These are phyloP conservation scores for Zaprionus lachaisei DNA, from an alignment of 1,140 invertebrate species.

Conservation along the genomic window DNA sequence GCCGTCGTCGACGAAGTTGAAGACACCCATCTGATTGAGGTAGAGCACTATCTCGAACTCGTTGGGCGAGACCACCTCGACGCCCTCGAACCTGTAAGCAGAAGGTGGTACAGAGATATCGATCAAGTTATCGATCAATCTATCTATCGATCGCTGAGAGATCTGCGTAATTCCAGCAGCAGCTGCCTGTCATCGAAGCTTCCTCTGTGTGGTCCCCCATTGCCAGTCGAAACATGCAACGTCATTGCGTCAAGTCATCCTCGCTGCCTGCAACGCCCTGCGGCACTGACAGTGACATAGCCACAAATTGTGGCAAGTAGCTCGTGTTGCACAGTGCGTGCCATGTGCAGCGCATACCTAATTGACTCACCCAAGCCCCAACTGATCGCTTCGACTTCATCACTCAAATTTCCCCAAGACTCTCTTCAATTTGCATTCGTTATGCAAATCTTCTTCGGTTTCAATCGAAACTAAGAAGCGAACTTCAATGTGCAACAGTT, in stretches of 20 bases:
- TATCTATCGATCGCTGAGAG: not conserved
- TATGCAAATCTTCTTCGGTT: not conserved
- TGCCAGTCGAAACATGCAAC: slow-evolving; percentile 52
- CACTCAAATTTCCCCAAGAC: not conserved
- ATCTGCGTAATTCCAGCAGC: slow-evolving; percentile 55
- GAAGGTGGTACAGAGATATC: not conserved
- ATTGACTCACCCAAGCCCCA: not conserved
- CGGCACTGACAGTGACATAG: slow-evolving; percentile 2
- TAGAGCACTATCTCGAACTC: slow-evolving; percentile 98
- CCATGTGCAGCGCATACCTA: not conserved
- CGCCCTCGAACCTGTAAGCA: slow-evolving; percentile 89
- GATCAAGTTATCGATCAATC: not conserved
- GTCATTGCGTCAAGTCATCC: slow-evolving; percentile 66
- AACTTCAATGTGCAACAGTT: not conserved
- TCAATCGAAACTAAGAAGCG: not conserved
- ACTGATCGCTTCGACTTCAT: not conserved
- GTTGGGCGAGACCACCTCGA: slow-evolving; percentile 94
- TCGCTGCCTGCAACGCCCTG: slow-evolving; percentile 16
- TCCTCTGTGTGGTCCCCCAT: slow-evolving; percentile 9
- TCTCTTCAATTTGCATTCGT: not conserved
- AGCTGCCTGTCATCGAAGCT: slow-evolving; percentile 48
- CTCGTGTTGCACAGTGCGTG: slow-evolving; percentile 10
- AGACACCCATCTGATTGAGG: slow-evolving; percentile 99
- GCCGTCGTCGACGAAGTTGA: slow-evolving; percentile 98
- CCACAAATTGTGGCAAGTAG: slow-evolving; percentile 10